These are phyloP conservation scores for Peromyscus eremicus DNA, from an alignment of 2,797 vertebrate genomes.

Conservation along the genomic window DNA sequence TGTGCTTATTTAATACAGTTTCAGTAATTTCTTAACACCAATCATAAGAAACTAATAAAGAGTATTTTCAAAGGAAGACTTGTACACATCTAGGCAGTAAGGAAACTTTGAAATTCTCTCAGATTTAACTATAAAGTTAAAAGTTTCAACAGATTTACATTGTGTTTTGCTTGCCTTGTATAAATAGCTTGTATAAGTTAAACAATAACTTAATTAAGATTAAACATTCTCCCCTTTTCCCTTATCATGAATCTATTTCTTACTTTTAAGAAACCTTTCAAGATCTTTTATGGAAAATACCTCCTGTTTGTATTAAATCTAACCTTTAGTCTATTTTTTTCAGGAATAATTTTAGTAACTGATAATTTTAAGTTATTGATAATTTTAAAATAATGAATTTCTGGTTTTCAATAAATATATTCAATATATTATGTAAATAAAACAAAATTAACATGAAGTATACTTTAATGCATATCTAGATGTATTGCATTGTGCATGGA, in stretches of 20 bases:
- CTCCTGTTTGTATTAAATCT: conserved; percentile 5
- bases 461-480: neutral
- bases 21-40: neutral
- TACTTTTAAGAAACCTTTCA: neutral
- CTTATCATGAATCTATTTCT: neutral
- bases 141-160: conserved; percentile 1
- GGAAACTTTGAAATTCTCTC: neutral
- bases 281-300: neutral
- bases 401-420: neutral
- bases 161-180: neutral
- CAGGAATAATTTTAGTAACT: neutral
- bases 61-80: neutral
- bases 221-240: neutral
- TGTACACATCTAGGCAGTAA: neutral
- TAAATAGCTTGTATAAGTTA: neutral
- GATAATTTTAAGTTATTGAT: conserved; percentile 13
- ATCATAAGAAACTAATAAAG: neutral
- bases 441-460: conserved; percentile 5
- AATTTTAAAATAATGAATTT: neutral
- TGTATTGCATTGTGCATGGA: neutral
- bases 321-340: neutral
- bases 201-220: neutral
- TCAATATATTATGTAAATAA: neutral
- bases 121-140: conserved; percentile 45
- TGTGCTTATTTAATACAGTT: neutral